These are phyloP conservation scores for Harpalus rufipes DNA, from an alignment of 2,888 invertebrate species.

Conservation along the genomic window DNA sequence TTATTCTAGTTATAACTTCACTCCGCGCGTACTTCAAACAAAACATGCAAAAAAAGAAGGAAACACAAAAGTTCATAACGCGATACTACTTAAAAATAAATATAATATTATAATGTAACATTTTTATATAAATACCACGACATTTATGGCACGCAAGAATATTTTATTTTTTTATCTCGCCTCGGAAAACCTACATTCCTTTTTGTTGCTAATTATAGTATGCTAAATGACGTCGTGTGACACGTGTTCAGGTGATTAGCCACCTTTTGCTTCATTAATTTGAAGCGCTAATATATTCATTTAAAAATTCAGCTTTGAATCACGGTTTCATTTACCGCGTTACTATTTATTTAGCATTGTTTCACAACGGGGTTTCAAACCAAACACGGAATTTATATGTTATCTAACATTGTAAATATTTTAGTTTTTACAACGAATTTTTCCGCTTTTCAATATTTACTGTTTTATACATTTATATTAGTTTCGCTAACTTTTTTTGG, in stretches of 20 bases:
- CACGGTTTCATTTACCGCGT: conserved; percentile 1
- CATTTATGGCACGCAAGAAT: conserved; percentile 16
- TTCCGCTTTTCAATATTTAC: background rate
- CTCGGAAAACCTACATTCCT: conserved; percentile 29
- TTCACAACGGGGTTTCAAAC: background rate
- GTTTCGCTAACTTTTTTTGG: background rate
- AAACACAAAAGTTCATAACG: background rate
- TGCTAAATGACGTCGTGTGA: conserved; percentile 15
- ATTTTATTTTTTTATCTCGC: conserved; percentile 23
- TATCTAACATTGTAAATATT: background rate
- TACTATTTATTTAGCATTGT: conserved; percentile 23
- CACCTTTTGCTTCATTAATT: conserved; percentile 23
- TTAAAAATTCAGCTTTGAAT: conserved; percentile 24
- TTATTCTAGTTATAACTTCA: background rate
- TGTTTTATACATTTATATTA: background rate
- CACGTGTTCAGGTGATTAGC: conserved; percentile 36
- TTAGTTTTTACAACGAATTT: background rate
- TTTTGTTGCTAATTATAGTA: conserved; percentile 32
- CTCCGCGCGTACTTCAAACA: background rate
- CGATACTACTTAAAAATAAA: conserved; percentile 23
- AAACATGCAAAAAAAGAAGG: background rate
- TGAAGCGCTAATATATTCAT: conserved; percentile 33
- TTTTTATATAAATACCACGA: conserved; percentile 30
- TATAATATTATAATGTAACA: conserved; percentile 22
- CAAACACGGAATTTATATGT: background rate